Evolutionary conservation across 2,797 vertebrate genomes (phyloP), one percentile per base, ranked within the genome.

Genomic region (Xenops minutus): DNA sequence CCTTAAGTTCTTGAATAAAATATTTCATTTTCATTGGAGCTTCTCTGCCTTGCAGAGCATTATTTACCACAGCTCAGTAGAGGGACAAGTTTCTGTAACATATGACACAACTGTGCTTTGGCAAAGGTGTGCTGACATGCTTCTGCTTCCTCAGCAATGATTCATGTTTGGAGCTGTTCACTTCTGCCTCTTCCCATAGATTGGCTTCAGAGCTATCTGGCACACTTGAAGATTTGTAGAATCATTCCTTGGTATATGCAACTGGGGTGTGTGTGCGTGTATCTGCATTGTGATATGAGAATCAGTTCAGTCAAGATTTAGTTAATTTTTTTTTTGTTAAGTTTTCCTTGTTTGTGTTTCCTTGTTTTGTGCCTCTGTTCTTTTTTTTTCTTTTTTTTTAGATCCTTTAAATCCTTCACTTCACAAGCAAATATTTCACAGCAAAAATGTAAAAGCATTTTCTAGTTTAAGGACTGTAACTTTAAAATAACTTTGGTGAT

Each of bases 201-300:
- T 19, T 63, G 23, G 8, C 29, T 74, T 88, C 34, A 34, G n/a
- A 79, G 10, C 6, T 73, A 44, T 36, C 24, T 49, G 30, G 19
- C 10, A 48, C 21, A 29, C 7, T 37, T 26, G 23, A 75, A 78
- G 24, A 69, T 44, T 48, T 52, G 13, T 39, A 69, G 58, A 68
- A 55, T 81, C 9, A 6, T 61, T 74, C 30, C 21, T 51, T 85
- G 17, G 2, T 43, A 17, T 52, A 36, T 26, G 37, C 7, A 63
- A 5, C 10, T 34, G 19, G 3, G 3, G 9, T 3, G 20, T 9
- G 9, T 9, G 7, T 34, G n/a, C n/a, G 15, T 14, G 4, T 20
- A 6, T 69, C 20, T 68, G 6, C 69, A 18, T 39, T 63, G 26
- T 32, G 52, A 56, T n/a, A 55, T 0, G 56, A 74, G 15, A 26